Percentiles rank a stretch among this genome's conserved stretches.
These are phyloP conservation scores for Melinopterus prodromus DNA, from an alignment of 2,888 invertebrate genomes.

Conservation along the genomic window DNA sequence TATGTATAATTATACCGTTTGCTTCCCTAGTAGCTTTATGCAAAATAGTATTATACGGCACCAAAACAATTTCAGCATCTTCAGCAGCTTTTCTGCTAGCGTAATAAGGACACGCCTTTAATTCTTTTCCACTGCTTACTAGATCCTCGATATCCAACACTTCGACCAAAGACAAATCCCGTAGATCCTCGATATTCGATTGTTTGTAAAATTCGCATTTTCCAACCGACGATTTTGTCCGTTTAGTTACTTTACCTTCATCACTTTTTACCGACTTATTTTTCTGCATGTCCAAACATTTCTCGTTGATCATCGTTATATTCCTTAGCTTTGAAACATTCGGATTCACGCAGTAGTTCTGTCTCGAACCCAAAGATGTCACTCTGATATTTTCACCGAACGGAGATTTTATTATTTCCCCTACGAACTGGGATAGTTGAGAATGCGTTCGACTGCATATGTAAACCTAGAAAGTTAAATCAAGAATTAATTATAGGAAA, in stretches of 20 bases:
- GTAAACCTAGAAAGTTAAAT: constrained; percentile 72
- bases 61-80: constrained; percentile 82
- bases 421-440: constrained; percentile 93
- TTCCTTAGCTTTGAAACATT: constrained; percentile 77
- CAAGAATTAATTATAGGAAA: not conserved
- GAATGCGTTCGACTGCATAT: constrained; percentile 98
- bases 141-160: constrained; percentile 91
- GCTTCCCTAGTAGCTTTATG: constrained; percentile 81
- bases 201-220: constrained; percentile 77
- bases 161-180: constrained; percentile 71
- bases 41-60: constrained; percentile 82
- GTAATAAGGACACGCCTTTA: constrained; percentile 94
- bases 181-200: constrained; percentile 68
- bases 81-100: constrained; percentile 82
- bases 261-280: constrained; percentile 67
- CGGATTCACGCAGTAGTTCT: constrained; percentile 90
- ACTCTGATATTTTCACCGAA: constrained; percentile 76
- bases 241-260: constrained; percentile 71
- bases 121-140: constrained; percentile 70
- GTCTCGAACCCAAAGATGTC: constrained; percentile 88
- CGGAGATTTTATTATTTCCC: constrained; percentile 86
- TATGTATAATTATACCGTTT: constrained; percentile 61
- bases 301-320: constrained; percentile 87
- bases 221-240: constrained; percentile 65
- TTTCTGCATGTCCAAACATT: constrained; percentile 82